Base-by-base conservation (phyloP, 2,797 vertebrate species). In the Astyanax mexicanus region DNA sequence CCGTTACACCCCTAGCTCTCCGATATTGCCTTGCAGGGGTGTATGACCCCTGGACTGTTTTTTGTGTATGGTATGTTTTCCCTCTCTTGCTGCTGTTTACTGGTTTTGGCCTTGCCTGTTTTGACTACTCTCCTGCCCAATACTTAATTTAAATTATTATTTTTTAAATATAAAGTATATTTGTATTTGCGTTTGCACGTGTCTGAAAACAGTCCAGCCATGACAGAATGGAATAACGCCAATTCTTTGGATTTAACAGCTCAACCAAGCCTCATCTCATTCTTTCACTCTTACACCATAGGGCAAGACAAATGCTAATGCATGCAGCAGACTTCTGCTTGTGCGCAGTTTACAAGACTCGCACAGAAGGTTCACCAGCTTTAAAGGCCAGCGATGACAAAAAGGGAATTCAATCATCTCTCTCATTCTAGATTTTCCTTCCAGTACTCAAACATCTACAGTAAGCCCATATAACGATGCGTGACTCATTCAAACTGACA, bases 301-400 rank as follows among this genome's bases (percentile, higher is more conserved):
- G 11, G 23, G 11, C 76, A 23, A 52, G 78, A 72, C 69, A 45
- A 7, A 1, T 17, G 55, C 42, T 86, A 84, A 89, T 81, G 81
- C 77, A 78, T 86, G 42, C 66, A 88, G 54, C 84, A 84, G 82
- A 77, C 72, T 79, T 86, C 35, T 49, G 57, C 37, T n/a, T 49
- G 1, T 72, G 45, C n/a, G 76, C 74, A 71, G 67, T 60, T 76
- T 51, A 74, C 40, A 69, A 75, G 51, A 61, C 35, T 54, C 64
- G 72, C 37, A 49, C 25, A 42, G 27, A 13, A 47, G 29, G 29
- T 27, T 45, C 51, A 57, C 23, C 21, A 32, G 37, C 45, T 60
- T 29, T 51, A 69, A 49, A 62, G 25, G 19, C 35, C 15, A 57
- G n/a, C 11, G 21, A 27, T 70, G 66, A 69, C 40, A 73, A 55